Evolutionary conservation across 2,888 invertebrate species (phyloP), one percentile per base, ranked within the genome.

Genomic region (Scotopteryx bipunctaria): DNA sequence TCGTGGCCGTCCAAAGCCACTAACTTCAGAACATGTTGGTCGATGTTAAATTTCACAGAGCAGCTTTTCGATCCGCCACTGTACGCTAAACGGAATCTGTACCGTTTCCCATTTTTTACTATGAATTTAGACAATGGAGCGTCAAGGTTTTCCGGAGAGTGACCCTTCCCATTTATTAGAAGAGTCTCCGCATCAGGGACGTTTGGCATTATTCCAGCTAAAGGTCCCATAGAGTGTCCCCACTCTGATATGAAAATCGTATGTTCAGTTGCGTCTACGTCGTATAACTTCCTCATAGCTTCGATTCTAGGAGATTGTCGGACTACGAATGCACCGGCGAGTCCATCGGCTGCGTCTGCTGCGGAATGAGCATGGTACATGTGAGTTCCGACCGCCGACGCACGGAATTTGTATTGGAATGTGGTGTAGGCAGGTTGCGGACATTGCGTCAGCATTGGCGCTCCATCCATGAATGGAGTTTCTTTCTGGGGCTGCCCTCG

Each of bases 331-430:
- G 94, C 92, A 2, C 95, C 95, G 41, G 94, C 94, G 13, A 94
- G 82, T 1, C 95, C 95, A 56, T 94, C 94, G 0, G 93, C 91
- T 6, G 93, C 88, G 59, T 94, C 94, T 0, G 93, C 91, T 14
- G 94, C 94, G 48, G 91, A 94, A 73, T 94, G 94, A 2, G 95
- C 94, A 57, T 95, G 95, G 83, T 94, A 95, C 75, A 94, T 92
- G 73, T 95, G 95, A 1, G 95, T 95, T 13, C 95, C 95, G 2
- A 93, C 91, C 19, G 91, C 90, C 1, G 93, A 92, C 0, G 94
- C 95, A n/a, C 93, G 89, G 75, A 95, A 95, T 76, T 94, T 94
- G 74, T 95, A 95, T 69, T 94, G 94, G 79, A 95, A 95, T 6
- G 93, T 94, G 1, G 94, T 94, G 69, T 93, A 94, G 33, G 94